Base-by-base conservation (phyloP, 2,888 invertebrate genomes). In the Dexiosoma caninum region DNA sequence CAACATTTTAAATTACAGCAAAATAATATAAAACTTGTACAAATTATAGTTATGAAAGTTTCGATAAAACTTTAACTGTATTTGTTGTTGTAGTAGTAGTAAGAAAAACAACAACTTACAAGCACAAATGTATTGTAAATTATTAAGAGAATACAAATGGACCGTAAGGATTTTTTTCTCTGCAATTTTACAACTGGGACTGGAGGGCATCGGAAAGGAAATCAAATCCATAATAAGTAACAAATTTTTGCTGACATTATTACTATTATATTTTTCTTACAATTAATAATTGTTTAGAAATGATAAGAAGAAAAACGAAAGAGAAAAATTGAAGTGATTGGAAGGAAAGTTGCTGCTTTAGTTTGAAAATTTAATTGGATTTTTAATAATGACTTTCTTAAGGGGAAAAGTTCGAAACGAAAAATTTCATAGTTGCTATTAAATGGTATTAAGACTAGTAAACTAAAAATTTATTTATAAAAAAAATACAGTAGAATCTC, bases 41-140 rank as follows among this genome's bases (percentile, higher is more conserved):
- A 76, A 76, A 69, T 76, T 76, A 60, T 69, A 60, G 76, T 76
- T 69, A 69, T 69, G 67, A 76, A 76, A 76, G 67, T 76, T 76
- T 51, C 40, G 67, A 59, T 76, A 69, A 67, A 67, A 67, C 23
- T 59, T 40, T 14, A 7, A 19, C 2, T n/a, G n/a, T n/a, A n/a
- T n/a, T n/a, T n/a, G n/a, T n/a, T n/a, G n/a, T n/a, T n/a, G n/a
- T n/a, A 27, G n/a, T 7, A n/a, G 16, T 8, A 59, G 35, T 16
- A 44, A 14, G 2, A 62, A 46, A 35, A 44, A 55, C 46, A 71
- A 62, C 57, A 60, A 62, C 53, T 64, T 55, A 21, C 62, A 35
- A 72, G 44, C 62, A 64, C 23, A 69, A 76, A 76, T 67, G 53
- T 59, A 14, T 67, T 35, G 59, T 67, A 67, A 75, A 67, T 67